These are phyloP conservation scores for Biston stratarius DNA, from an alignment of 2,888 invertebrate genomes.

Conservation along the genomic window DNA sequence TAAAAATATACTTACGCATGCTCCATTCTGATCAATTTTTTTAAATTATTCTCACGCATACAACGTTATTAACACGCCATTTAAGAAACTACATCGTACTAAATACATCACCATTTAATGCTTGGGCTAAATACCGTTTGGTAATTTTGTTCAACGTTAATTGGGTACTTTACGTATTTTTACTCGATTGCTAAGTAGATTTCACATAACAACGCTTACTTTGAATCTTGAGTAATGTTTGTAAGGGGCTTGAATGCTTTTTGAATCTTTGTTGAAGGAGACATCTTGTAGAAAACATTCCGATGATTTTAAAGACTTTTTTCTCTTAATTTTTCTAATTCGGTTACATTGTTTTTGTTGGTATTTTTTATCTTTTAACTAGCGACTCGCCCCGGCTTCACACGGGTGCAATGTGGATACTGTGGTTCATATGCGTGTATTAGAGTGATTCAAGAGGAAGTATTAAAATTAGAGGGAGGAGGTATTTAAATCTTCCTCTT, in stretches of 20 bases:
- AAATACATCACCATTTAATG: slow-evolving; percentile 11
- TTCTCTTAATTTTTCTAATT: too few species aligned
- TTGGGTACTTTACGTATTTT: slow-evolving; percentile 17
- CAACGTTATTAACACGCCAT: slow-evolving; percentile 14
- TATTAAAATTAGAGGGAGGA: too few species aligned
- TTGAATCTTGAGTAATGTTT: background rate
- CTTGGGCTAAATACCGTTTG: slow-evolving; percentile 26
- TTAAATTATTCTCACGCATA: slow-evolving; percentile 19
- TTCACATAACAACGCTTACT: background rate
- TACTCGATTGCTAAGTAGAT: slow-evolving; percentile 16
- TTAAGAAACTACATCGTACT: slow-evolving; percentile 20
- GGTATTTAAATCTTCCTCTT: too few species aligned
- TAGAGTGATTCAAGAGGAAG: too few species aligned
- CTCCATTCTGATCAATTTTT: slow-evolving; percentile 9
- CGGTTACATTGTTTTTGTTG: too few species aligned
- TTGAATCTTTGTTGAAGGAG: background rate
- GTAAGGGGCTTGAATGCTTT: background rate
- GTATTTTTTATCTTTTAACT: too few species aligned
- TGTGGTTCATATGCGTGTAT: too few species aligned
- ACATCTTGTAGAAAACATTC: background rate
- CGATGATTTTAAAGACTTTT: background rate
- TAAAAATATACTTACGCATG: slow-evolving; percentile 14
- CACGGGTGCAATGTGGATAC: too few species aligned
- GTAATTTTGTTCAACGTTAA: slow-evolving; percentile 27
- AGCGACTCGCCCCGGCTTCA: too few species aligned